Conservation (phyloP, 2,797 vertebrate genomes). For the Bradypus variegatus region DNA sequence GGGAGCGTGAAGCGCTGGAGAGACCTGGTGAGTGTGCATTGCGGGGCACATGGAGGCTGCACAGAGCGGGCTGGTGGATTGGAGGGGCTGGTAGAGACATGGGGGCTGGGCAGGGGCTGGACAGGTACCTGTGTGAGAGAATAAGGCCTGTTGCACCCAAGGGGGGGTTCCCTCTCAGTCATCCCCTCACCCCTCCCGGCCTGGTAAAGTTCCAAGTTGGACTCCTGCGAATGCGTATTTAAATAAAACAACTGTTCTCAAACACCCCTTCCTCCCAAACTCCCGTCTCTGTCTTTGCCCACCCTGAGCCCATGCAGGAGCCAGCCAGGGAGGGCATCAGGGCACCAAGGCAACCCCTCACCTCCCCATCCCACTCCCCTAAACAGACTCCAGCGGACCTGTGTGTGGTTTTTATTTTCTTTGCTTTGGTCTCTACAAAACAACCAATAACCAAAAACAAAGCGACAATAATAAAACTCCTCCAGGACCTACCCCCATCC, state of each 20-base stretch:
- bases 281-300: not conserved
- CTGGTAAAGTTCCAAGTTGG: not conserved
- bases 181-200: not conserved
- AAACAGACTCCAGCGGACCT: not conserved
- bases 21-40: not conserved
- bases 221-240: not conserved
- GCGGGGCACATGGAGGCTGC: not conserved
- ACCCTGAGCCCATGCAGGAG: not conserved
- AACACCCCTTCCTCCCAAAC: fast-evolving
- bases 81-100: not conserved
- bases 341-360: not conserved
- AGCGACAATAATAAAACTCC: constrained; percentile 74
- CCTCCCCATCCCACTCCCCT: not conserved
- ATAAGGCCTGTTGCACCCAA: not conserved
- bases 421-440: constrained; percentile 83
- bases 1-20: not conserved
- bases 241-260: not conserved
- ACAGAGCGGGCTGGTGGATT: too few relatives aligned
- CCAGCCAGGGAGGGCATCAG: not conserved
- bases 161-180: not conserved
- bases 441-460: constrained; percentile 70
- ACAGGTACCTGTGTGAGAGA: not conserved
- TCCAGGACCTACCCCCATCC: constrained; percentile 51
- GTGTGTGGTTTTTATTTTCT: constrained; percentile 74
- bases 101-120: not conserved